A percentile compares a stretch with the other conserved stretches of the same genome.
These are phyloP conservation scores for cat (Felis catus) DNA, from an alignment of 2,113 vertebrate genomes.

Conservation along the genomic window F.catus_Fca126_mat1.0 CM031412.1:167296501-167297000, in stretches of 20 bases:
- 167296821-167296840: too few species aligned
- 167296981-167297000: too few species aligned
- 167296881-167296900: too few species aligned
- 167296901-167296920: too few species aligned
- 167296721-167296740: not conserved
- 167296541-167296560: not conserved
- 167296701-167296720: not conserved
- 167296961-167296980: too few species aligned
- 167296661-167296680: not conserved
- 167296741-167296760: not conserved
- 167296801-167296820: not conserved
- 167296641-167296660: constrained; percentile 37
- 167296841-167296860: too few species aligned
- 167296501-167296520: constrained; percentile 66
- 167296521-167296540: constrained; percentile 36
- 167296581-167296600: constrained; percentile 40
- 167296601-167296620: constrained; percentile 49
- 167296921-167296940: too few species aligned
- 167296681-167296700: constrained; percentile 53
- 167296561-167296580: constrained; percentile 58
- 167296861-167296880: too few species aligned
- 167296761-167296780: not conserved
- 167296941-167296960: too few species aligned
- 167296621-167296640: constrained; percentile 47
- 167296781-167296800: constrained; percentile 28